phyloP scores from a whole-genome alignment of 2,113 vertebrate species.

The Sinosuthora webbiana region DNA sequence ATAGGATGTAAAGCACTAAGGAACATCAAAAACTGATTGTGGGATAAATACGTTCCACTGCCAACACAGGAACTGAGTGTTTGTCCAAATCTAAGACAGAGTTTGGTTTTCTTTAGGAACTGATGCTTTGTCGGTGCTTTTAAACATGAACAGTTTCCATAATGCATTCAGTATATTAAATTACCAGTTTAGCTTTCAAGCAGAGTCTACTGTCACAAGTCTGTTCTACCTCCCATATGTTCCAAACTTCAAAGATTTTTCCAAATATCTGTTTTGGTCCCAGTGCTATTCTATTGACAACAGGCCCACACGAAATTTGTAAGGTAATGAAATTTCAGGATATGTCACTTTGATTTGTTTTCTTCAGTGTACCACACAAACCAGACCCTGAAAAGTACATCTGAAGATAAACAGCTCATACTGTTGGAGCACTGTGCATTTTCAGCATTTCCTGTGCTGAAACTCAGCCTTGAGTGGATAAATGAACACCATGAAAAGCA shows the following conservation, averaged over 20 bases:
- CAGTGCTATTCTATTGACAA: constrained; percentile 13
- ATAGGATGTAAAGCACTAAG: background rate
- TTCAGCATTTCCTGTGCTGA: constrained; percentile 1
- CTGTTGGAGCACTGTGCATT: background rate
- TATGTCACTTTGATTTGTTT: constrained; percentile 19
- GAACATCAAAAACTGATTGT: background rate
- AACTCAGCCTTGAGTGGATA: background rate
- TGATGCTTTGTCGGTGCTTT: background rate
- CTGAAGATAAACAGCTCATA: constrained; percentile 1
- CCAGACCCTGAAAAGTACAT: background rate
- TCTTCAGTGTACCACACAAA: background rate
- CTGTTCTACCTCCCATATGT: background rate
- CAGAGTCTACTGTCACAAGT: background rate
- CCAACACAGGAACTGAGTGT: background rate
- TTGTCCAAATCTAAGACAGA: background rate
- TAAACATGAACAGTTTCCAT: background rate
- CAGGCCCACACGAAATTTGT: background rate
- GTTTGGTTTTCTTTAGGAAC: background rate
- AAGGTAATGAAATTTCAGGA: constrained; percentile 38
- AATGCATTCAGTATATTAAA: background rate
- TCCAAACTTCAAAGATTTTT: constrained; percentile 49
- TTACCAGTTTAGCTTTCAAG: background rate
- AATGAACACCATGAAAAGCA: background rate
- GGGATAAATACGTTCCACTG: background rate
- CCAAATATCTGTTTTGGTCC: background rate